Evolutionary conservation across 1,140 invertebrate genomes (phyloP).

Genomic region (Leptinotarsa lineolata): DNA sequence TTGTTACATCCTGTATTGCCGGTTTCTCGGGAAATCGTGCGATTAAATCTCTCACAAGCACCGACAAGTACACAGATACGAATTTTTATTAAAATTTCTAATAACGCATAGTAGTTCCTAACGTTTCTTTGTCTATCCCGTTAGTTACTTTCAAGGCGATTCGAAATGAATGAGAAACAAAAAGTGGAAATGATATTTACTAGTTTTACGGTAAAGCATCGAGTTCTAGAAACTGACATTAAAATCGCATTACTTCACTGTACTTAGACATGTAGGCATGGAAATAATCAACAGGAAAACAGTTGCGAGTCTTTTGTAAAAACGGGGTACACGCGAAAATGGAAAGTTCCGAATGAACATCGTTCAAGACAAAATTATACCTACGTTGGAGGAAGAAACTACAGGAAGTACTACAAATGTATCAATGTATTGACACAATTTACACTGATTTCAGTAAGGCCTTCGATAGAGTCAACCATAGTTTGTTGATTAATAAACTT

Average conservation of each 20-base stretch:
- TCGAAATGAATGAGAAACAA: background rate
- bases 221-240: background rate
- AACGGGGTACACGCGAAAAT: background rate
- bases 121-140: constrained; percentile 3
- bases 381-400: background rate
- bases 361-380: background rate
- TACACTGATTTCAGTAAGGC: too few relatives aligned
- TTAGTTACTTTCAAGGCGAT: constrained; percentile 3
- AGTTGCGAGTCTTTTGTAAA: background rate
- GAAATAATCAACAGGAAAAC: background rate
- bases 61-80: background rate
- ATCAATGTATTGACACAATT: too few relatives aligned
- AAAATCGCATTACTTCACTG: background rate
- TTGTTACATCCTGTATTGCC: background rate
- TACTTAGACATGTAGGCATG: background rate
- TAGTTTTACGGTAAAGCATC: constrained; percentile 2
- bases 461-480: too few relatives aligned
- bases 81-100: constrained; percentile 1
- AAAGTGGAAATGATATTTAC: background rate
- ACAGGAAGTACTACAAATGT: background rate
- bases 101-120: background rate
- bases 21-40: background rate
- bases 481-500: too few relatives aligned
- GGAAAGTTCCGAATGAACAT: background rate
- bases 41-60: background rate